Evolutionary conservation across 35 echinoderm and acorn worm genomes (phyloP).

Genomic region (Hemicentrotus pulcherrimus): DNA sequence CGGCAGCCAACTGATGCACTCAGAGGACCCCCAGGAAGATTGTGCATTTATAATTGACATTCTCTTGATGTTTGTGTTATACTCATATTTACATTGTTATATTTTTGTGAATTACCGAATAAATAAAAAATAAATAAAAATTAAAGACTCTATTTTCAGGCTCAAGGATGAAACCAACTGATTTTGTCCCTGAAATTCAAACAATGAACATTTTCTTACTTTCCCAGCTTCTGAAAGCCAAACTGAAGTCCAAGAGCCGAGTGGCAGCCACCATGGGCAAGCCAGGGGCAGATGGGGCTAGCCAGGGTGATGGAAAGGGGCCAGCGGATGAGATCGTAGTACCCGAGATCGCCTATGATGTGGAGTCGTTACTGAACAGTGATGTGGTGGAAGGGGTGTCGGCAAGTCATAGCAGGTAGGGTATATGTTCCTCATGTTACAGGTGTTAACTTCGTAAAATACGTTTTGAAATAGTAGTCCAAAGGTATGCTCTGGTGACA

Average conservation of each 20-base stretch:
- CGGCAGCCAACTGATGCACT: too few relatives aligned
- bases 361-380: conserved; percentile 79
- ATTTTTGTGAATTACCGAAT: too few relatives aligned
- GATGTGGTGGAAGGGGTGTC: conserved; percentile 73
- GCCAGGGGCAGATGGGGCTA: conserved; percentile 23
- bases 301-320: conserved; percentile 26
- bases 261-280: conserved; percentile 26
- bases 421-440: not conserved
- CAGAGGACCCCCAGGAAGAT: too few relatives aligned
- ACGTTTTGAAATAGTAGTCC: not conserved
- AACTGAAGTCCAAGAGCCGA: conserved; percentile 76
- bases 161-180: not conserved
- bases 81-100: too few relatives aligned
- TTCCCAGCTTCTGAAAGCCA: conserved; percentile 84
- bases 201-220: conserved; percentile 9
- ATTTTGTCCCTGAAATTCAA: not conserved
- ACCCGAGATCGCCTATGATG: conserved; percentile 87
- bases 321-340: conserved; percentile 82
- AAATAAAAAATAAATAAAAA: too few relatives aligned
- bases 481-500: not conserved
- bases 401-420: conserved; percentile 85
- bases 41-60: too few relatives aligned
- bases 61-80: too few relatives aligned
- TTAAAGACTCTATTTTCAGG: not conserved
- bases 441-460: not conserved